Base-by-base conservation (phyloP, 2,113 vertebrate species). In the Gambusia holbrooki region DNA sequence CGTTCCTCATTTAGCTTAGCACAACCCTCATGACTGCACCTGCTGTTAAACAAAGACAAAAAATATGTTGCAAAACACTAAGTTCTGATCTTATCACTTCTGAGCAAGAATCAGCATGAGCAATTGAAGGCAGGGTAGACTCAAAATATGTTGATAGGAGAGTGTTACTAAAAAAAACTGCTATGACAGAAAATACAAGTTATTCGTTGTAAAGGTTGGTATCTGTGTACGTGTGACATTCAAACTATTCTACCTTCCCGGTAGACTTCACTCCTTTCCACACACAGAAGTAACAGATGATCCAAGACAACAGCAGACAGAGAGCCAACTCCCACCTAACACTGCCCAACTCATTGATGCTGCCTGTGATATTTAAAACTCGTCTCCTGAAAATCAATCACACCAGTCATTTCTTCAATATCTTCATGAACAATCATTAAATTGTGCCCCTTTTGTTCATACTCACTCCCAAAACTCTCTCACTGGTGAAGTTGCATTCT, bases 391-490 rank as follows among this genome's bases (percentile, higher is more conserved):
- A 86, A 85, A 87, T 66, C 10, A 85, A 32, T 48, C 25, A 48
- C 28, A 27, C 35, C 5, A 58, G 29, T 30, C 19, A 67, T 1
- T 54, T 66, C 61, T 1, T 22, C 15, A 66, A 0, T 0, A 37
- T 35, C 27, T 71, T 14, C 32, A 71, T 22, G 28, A 32, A 29
- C 0, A 40, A 22, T 3, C 19, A 2, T 33, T 33, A 40, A 19
- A 60, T 32, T 4, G 0, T 58, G 51, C 66, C 51, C 67, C 67
- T 4, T 5, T 2, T 33, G 29, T 60, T 61, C 35, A 25, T 71
- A 99, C 98, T 72, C 92, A 99, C 98, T 99, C 98, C 98, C 98
- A 99, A 93, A 99, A 99, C 80, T 99, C 98, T 80, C 92, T 95
- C 80, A 97, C 94, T 17, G 98, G 94, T 0, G 97, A 98, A 1